Conservation (phyloP, 1,140 invertebrate genomes). For the Brachionus rotundiformis region DNA sequence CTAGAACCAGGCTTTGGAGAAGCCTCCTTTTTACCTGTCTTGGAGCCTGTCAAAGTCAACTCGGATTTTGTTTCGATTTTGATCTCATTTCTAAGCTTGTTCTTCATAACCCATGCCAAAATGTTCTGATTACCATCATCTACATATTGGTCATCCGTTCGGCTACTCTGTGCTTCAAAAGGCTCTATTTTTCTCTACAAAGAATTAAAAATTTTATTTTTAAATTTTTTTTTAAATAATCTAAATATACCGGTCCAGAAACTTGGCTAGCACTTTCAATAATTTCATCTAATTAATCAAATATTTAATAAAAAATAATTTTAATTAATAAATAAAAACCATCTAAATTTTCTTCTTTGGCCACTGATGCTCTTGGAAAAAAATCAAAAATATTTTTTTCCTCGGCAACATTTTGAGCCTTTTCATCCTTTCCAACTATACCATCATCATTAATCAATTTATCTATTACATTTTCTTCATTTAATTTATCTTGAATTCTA, state of each 20-base stretch:
- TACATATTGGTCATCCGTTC: not conserved
- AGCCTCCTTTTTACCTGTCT: not conserved
- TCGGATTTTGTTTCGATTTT: not conserved
- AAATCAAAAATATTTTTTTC: constrained; percentile 4
- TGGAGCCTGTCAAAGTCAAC: not conserved
- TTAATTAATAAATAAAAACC: not conserved
- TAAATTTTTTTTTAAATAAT: not conserved
- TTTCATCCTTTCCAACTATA: too few relatives aligned
- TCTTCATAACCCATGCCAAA: not conserved
- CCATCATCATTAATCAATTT: not conserved
- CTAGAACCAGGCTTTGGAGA: not conserved
- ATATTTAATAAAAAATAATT: not conserved
- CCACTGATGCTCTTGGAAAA: not conserved
- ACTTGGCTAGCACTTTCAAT: constrained; percentile 47
- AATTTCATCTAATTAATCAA: constrained; percentile 2
- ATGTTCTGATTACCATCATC: not conserved
- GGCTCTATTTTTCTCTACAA: constrained; percentile 37
- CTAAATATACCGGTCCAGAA: constrained; percentile 26
- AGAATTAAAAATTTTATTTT: not conserved
- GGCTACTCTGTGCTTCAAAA: not conserved
- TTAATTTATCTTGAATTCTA: not conserved
- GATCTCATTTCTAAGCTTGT: not conserved
- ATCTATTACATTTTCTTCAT: not conserved
- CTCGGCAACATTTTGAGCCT: not conserved
- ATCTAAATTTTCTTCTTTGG: not conserved